Base-by-base conservation (phyloP, 2,888 invertebrate species). In the Cyaniris semiargus region DNA sequence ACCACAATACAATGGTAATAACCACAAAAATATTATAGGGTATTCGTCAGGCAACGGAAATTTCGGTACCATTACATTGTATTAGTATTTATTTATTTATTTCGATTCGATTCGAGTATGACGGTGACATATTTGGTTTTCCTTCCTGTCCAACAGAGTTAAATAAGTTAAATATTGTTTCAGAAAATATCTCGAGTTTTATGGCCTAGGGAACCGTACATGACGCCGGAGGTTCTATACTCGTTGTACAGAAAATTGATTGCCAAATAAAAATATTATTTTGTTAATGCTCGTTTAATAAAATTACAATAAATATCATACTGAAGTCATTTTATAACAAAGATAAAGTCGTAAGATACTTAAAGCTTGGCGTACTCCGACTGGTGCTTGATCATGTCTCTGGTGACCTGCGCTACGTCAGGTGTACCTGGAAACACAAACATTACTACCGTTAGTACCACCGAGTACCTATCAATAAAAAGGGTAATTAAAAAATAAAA, bases 311-410 rank as follows among this genome's bases (percentile, higher is more conserved):
- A 72, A 78, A 76, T 72, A 72, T 44, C 23, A 72, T 44, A 21
- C 13, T 18, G 13, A 31, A 66, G 13, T 66, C 23, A 31, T 27
- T 66, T 15, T 23, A 66, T 31, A 66, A 15, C 44, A 72, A 23
- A 13, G 13, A 44, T 1, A 13, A 4, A n/a, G 7, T 8, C 21
- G 15, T 74, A 27, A 1, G 8, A 27, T 56, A 60, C 58, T 79
- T 38, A 80, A 31, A 95, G 85, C 84, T 92, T 94, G 82, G 93
- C 87, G 84, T 95, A 96, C 76, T 86, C 83, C 6, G 95, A 95
- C 87, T 97, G 95, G 85, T 96, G 97, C 0, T 95, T 95, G 10
- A 97, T 95, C 96, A 97, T 96, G 74, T 96, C 94, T 79, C 86
- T 90, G 10, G 94, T 95, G 31, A 97, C 95, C 80, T 96, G 95